These are phyloP conservation scores for Euthynnus affinis DNA, from an alignment of 2,797 vertebrate genomes.

Conservation along the genomic window DNA sequence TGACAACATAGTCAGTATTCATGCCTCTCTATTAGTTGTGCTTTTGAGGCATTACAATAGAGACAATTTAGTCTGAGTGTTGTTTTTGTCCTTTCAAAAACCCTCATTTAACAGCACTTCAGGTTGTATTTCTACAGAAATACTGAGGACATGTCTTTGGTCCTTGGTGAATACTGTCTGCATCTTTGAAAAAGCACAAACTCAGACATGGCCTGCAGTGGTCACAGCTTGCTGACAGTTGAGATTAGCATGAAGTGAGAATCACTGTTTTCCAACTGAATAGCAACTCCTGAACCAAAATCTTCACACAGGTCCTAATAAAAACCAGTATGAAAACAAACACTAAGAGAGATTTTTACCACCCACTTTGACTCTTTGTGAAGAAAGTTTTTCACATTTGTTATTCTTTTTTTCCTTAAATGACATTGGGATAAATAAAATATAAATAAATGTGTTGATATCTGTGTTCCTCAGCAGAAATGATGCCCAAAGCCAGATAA, in stretches of 20 bases:
- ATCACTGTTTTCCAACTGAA: neutral
- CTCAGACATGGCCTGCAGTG: conserved; percentile 1
- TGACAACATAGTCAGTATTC: neutral
- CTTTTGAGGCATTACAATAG: neutral
- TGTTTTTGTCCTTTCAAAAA: neutral
- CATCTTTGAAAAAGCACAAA: neutral
- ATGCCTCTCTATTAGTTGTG: neutral
- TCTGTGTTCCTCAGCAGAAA: conserved; percentile 36
- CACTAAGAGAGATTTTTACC: neutral
- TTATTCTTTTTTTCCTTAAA: neutral
- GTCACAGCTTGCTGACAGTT: conserved; percentile 20
- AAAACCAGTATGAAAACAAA: neutral
- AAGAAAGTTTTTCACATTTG: neutral
- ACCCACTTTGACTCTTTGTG: neutral
- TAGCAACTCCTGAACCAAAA: neutral
- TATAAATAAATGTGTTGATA: conserved; percentile 23
- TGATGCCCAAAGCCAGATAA: conserved; percentile 21
- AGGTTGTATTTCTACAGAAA: neutral
- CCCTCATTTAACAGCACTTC: neutral
- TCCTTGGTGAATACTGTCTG: neutral
- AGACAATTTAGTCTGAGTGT: neutral
- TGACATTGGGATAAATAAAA: conserved; percentile 13
- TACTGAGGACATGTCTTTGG: neutral
- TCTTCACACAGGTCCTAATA: neutral
- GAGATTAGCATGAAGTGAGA: neutral